Conservation (phyloP, 2,113 vertebrate species). For the Dinomys branickii region DNA sequence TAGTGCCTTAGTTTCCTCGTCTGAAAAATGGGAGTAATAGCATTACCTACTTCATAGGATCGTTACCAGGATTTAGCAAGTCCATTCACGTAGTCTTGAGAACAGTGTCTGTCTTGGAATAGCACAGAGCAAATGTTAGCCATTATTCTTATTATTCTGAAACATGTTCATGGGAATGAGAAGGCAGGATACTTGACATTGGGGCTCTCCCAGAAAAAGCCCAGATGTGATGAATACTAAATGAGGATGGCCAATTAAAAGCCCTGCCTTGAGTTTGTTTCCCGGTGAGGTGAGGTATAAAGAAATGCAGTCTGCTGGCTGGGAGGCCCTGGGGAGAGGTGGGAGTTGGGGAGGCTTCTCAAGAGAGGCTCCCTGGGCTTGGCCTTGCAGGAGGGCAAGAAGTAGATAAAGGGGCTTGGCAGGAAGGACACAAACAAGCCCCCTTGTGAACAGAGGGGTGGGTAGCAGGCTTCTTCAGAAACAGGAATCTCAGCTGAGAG, state of each 20-base stretch:
- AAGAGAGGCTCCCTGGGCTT: background rate
- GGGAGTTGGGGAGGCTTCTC: background rate
- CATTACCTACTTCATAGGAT: background rate
- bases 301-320: background rate
- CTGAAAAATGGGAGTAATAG: background rate
- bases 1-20: conserved; percentile 29
- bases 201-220: conserved; percentile 61
- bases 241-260: conserved; percentile 58
- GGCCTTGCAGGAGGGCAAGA: background rate
- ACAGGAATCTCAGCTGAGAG: background rate
- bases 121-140: background rate
- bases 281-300: background rate
- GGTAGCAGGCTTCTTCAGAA: background rate
- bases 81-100: background rate
- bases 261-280: conserved; percentile 17
- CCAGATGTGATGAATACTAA: conserved; percentile 65
- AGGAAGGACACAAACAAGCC: background rate
- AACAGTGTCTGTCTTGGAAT: background rate
- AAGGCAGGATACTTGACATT: conserved; percentile 44
- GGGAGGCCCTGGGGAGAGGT: background rate
- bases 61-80: background rate
- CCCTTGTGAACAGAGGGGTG: background rate
- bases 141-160: background rate
- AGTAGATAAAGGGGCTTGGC: background rate
- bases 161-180: background rate